These are phyloP conservation scores for Coremacera marginata DNA, from an alignment of 2,888 invertebrate species.

Conservation along the genomic window DNA sequence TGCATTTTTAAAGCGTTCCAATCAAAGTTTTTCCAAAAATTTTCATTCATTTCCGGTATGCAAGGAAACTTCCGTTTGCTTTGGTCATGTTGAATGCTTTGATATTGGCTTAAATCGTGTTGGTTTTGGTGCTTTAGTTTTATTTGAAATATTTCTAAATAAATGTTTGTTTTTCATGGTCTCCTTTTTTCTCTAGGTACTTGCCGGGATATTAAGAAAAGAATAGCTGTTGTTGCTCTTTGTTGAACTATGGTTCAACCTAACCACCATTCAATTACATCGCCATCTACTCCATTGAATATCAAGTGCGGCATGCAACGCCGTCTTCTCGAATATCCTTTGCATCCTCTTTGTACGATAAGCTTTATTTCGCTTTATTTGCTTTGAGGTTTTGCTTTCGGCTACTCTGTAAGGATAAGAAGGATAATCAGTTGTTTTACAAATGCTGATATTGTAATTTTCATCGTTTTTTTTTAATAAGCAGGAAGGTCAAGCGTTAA, in stretches of 20 bases:
- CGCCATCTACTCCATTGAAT: neutral
- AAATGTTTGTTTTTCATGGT: neutral
- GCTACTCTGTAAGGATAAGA: slow-evolving; percentile 9
- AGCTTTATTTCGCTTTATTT: neutral
- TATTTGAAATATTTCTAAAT: neutral
- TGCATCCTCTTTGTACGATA: neutral
- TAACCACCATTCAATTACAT: slow-evolving; percentile 23
- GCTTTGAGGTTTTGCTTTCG: neutral
- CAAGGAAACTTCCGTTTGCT: neutral
- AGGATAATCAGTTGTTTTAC: slow-evolving; percentile 23
- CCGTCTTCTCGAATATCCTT: neutral
- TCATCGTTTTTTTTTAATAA: neutral
- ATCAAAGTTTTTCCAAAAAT: slow-evolving; percentile 30
- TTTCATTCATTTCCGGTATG: slow-evolving; percentile 9
- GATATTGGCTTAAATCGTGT: neutral
- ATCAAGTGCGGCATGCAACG: neutral
- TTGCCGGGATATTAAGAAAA: neutral
- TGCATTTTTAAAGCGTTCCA: slow-evolving; percentile 20
- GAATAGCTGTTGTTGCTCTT: neutral
- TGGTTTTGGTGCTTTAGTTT: neutral
- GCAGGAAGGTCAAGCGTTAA: too few relatives aligned
- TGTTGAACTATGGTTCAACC: neutral
- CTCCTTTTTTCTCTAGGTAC: neutral
- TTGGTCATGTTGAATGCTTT: slow-evolving; percentile 3
- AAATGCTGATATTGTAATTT: neutral